Evolutionary conservation across 2,797 vertebrate species (phyloP), one percentile per base, ranked within the genome.

Genomic region (Leptodon cayanensis): DNA sequence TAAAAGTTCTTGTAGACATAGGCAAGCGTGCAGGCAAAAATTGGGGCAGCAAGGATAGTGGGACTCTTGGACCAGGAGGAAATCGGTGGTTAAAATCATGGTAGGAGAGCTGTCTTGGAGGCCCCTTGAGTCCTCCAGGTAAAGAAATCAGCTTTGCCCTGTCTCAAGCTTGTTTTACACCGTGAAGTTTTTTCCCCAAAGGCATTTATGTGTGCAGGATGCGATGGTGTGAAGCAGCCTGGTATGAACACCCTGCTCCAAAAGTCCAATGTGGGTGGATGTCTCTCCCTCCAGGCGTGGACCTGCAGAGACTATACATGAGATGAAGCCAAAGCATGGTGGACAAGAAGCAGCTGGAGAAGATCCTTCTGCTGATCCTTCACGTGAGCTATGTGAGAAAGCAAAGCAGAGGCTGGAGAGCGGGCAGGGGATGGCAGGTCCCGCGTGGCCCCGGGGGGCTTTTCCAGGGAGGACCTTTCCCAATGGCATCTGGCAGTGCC

Each of bases 311-410:
- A 26, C 94, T 95, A 15, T 91, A 90, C 4, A 62, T 89, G 83
- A 97, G 89, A 91, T 63, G 97, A 50, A 93, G 95, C 52, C 82
- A 80, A 1, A 31, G 93, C 3, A n/a, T 94, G 15, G 71, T 96
- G 3, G 89, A 94, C 77, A 97, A 97, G 76, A 93, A 95, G 58
- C 93, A 79, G 19, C 65, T 96, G 67, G 93, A 97, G 42, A 97
- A 97, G 70, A 93, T 90, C 44, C 92, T 98, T 37, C 95, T 54
- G 52, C 52, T 54, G 29, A 54, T 54, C 52, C 52, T 54, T 54
- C 52, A 54, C 3, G 3, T 13, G 52, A 31, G 29, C 52, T 54
- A 31, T 31, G 18, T 20, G 18, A 33, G 40, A 93, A 46, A 97
- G 91, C 93, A 97, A 97, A 15, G 49, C 65, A 9, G 87, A 94